Base-by-base conservation (phyloP, 2,797 vertebrate species). In the Sparus aurata region DNA sequence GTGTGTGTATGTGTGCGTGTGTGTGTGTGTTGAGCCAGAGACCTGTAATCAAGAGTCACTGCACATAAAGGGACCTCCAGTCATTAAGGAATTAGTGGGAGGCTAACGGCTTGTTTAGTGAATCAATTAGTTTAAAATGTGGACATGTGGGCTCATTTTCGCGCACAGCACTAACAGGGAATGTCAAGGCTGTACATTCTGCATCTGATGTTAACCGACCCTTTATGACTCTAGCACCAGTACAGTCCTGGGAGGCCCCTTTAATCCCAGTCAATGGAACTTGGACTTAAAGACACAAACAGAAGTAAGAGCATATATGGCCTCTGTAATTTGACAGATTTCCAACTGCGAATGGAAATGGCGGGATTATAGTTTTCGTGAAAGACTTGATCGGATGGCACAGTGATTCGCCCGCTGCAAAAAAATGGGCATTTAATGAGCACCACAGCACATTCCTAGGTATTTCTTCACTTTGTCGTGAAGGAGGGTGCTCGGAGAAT, bases 11-110 rank as follows among this genome's bases (percentile, higher is more conserved):
- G 25, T 25, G 25, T 34, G 30, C 34, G 30, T 34, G 50, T 58
- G 69, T 68, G 54, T 65, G 63, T 77, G 69, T 73, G 57, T 72
- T 73, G 70, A 85, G 68, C 79, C 64, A 72, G 66, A 82, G 86
- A 92, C 87, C 90, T 88, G 90, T 92, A 91, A 91, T 93, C 85
- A 92, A 92, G 88, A 94, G 87, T 89, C 88, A 79, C 54, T 61
- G 84, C 90, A 80, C 86, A 91, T 91, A 89, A 91, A 90, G 87
- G 77, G 86, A 89, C 85, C 82, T 83, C 60, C 64, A 79, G 86
- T 90, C 86, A 88, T 94, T 92, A 93, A 87, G 85, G 86, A 90
- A 91, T 92, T 93, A 91, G 92, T 85, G 68, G 91, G 90, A 88
- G 90, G 90, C 84, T 90, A 90, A 91, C 86, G 67, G 86, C 92